phyloP scores from a whole-genome alignment of 2,797 vertebrate species.

The Trachops cirrhosus region DNA sequence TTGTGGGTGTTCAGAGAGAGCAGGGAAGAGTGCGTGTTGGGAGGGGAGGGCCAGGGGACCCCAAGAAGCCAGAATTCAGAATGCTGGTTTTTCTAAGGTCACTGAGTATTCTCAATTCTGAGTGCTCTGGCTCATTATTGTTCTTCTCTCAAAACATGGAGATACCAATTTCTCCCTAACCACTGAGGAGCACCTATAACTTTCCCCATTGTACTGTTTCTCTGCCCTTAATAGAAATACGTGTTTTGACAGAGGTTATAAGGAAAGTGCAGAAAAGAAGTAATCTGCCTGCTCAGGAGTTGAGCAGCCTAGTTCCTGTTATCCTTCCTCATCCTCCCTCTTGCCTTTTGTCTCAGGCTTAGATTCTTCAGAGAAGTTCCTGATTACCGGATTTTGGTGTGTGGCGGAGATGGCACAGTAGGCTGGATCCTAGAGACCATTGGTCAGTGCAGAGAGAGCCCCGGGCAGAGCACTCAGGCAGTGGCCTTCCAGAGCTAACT shows the following conservation, averaged over 20 bases:
- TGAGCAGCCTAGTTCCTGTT: neutral
- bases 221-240: neutral
- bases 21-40: neutral
- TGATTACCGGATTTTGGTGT: conserved; percentile 90
- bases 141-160: neutral
- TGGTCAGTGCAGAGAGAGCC: conserved; percentile 82
- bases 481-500: neutral
- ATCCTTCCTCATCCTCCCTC: neutral
- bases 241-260: neutral
- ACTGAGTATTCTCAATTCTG: neutral
- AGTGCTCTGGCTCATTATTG: neutral
- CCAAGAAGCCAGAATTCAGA: neutral
- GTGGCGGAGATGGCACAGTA: conserved; percentile 95
- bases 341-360: conserved; percentile 82
- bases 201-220: neutral
- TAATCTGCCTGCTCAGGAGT: neutral
- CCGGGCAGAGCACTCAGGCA: neutral
- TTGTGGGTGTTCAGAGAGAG: neutral
- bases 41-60: neutral
- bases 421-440: conserved; percentile 96
- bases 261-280: neutral
- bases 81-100: neutral
- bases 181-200: neutral
- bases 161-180: neutral
- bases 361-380: conserved; percentile 90